Base-by-base conservation (phyloP, 2,797 vertebrate species). In the Tapera naevia region DNA sequence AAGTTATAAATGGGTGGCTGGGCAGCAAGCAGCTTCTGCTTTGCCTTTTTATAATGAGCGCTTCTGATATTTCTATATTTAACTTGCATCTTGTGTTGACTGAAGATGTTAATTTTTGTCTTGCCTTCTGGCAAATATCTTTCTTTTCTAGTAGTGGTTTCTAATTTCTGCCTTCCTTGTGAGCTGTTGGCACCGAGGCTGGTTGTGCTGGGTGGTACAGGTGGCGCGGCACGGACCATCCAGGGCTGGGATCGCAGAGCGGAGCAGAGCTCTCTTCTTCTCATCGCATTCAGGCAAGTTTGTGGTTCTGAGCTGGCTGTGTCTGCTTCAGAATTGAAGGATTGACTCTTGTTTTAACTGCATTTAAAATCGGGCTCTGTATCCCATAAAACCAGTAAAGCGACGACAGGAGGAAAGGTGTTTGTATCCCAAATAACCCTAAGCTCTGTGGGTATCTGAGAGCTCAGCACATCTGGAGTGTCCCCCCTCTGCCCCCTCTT, bases 341-440 rank as follows among this genome's bases (percentile, higher is more conserved):
- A 33, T 21, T 51, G 56, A 62, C 46, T 64, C 61, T n/a, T 37
- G 45, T 85, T 85, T 65, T 62, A 45, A 17, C 43, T 54, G 69
- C 43, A 1, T 61, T 83, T 65, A 5, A 30, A 32, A 28, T 3
- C 16, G 33, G 17, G 8, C 13, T 70, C 14, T 12, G 18, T 22
- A 17, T 39, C 37, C 53, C 56, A 23, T 56, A 7, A 21, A 85
- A 39, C 7, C 7, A 60, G 58, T 21, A 48, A 48, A 39, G 62
- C 58, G 48, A 45, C 46, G 27, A 45, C 71, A 37, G n/a, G 15
- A 4, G 2, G 22, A 51, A 60, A 48, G 41, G 2, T 32, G 50
- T 0, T 0, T 61, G 67, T 46, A 21, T 37, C 10, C 13, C 0
- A 0, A 21, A 7, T 39, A 56, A 37, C 16, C 17, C 33, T 2